Conservation (phyloP, 2,113 vertebrate species). For the Poeciliopsis occidentalis region DNA sequence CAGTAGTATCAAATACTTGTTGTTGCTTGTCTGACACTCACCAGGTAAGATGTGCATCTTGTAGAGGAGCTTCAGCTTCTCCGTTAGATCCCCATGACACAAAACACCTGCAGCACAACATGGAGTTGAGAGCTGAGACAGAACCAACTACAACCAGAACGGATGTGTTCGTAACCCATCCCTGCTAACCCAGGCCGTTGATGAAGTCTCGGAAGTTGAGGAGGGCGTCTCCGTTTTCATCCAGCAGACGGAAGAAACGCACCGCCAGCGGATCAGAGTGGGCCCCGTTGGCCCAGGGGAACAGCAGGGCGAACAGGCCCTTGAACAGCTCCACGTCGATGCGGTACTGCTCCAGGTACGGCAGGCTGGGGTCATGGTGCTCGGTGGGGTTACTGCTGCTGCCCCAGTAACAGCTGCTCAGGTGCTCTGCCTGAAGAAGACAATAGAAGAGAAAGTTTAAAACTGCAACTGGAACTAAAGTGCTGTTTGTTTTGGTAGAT, state of each 20-base stretch:
- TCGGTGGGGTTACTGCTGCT: constrained; percentile 91
- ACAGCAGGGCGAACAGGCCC: constrained; percentile 90
- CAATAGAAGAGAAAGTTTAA: not conserved
- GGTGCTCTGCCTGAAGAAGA: constrained; percentile 87
- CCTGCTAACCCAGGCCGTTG: constrained; percentile 86
- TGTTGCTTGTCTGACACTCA: constrained; percentile 67
- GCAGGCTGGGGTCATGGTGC: constrained; percentile 95
- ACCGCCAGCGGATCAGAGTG: constrained; percentile 88
- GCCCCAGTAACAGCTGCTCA: constrained; percentile 99
- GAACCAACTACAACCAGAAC: not conserved
- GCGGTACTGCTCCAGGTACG: constrained; percentile 97
- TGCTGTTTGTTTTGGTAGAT: no score
- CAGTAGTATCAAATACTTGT: not conserved
- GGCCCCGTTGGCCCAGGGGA: constrained; percentile 90
- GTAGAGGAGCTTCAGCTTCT: constrained; percentile 95
- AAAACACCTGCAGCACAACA: constrained; percentile 83
- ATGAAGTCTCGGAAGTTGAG: constrained; percentile 98
- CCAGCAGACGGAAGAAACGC: constrained; percentile 90
- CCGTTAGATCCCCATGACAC: constrained; percentile 92
- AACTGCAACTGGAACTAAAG: no score
- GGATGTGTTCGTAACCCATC: not conserved
- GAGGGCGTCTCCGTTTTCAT: constrained; percentile 91
- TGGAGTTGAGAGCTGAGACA: not conserved
- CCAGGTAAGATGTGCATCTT: constrained; percentile 95
- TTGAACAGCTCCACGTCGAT: constrained; percentile 97